These are phyloP conservation scores for Chiloscyllium punctatum DNA, from an alignment of 2,797 vertebrate species.

Conservation along the genomic window DNA sequence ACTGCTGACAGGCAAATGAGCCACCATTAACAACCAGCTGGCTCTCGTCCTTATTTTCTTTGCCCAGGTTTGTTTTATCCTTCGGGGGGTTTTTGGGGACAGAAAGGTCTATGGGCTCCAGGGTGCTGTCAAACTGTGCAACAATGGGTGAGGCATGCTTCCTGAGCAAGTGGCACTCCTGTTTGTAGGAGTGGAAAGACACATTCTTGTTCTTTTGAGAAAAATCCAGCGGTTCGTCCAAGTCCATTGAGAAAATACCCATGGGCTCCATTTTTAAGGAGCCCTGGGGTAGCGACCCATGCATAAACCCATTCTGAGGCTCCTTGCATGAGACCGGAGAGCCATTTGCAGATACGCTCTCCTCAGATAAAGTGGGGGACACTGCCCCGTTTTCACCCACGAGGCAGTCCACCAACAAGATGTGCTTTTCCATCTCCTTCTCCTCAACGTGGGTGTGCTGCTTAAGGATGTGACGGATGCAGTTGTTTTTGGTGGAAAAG, in stretches of 20 bases:
- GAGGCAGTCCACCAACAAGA: slow-evolving; percentile 62
- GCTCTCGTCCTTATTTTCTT: slow-evolving; percentile 58
- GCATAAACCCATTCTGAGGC: slow-evolving; percentile 60
- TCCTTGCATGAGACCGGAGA: slow-evolving; percentile 58
- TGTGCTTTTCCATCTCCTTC: slow-evolving; percentile 81
- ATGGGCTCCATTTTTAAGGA: slow-evolving; percentile 76
- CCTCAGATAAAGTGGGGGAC: slow-evolving; percentile 49
- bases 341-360: slow-evolving; percentile 49
- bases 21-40: slow-evolving; percentile 45
- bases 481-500: slow-evolving; percentile 88
- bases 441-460: slow-evolving; percentile 89
- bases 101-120: slow-evolving; percentile 85
- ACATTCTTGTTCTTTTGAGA: slow-evolving; percentile 67
- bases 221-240: slow-evolving; percentile 82
- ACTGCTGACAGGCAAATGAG: slow-evolving; percentile 48
- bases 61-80: slow-evolving; percentile 46
- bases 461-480: slow-evolving; percentile 90
- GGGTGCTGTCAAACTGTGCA: slow-evolving; percentile 59
- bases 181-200: slow-evolving; percentile 66
- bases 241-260: slow-evolving; percentile 56
- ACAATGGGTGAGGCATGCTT: slow-evolving; percentile 47
- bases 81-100: slow-evolving; percentile 71
- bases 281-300: slow-evolving; percentile 47
- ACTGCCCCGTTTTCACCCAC: slow-evolving; percentile 47
- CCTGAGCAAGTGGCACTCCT: slow-evolving; percentile 58